Evolutionary conservation across 2,113 vertebrate species (phyloP), one percentile per base, ranked within the genome.

Genomic region (Dipodomys stephensi): DNA sequence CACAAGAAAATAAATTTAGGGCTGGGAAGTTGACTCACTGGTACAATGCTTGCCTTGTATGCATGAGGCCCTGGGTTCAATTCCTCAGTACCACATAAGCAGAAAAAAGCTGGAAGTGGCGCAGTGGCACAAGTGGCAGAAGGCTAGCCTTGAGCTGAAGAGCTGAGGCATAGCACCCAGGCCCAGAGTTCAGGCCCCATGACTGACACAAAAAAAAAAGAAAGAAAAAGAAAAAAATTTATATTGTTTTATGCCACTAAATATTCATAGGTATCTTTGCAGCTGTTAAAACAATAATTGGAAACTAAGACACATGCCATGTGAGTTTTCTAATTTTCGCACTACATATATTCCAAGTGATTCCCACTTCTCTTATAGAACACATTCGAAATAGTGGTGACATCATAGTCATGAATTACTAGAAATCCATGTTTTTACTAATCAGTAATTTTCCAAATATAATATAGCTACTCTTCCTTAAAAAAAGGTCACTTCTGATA

Each of bases 331-430:
- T 68, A 73, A 18, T 0, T 53, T 6, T 84, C 85, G 10, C 46
- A 92, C 32, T 18, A 23, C n/a, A 28, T 64, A 30, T 67, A 69
- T 49, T 78, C 27, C 72, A 86, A 88, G 28, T 32, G 68, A 60
- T 85, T 95, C 60, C 23, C 74, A 32, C 73, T 60, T 90, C 22
- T 73, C 67, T 60, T 83, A 88, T 3, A 73, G 28, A 89, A 90
- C 1, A 82, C n/a, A 76, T 74, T 92, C 35, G 49, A 89, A 85
- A 80, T 53, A 83, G n/a, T 71, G 23, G 32, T 22, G 35, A 30
- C 15, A 80, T 44, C 27, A 57, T 46, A 72, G 57, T 85, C 68
- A 94, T 60, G n/a, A 73, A 57, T 81, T 86, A 86, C 16, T 81
- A 18, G n/a, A 90, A 44, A 57, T 28, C 60, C 18, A 32, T 86